Evolutionary conservation across 2,113 vertebrate genomes (phyloP).

Genomic region (Leiothrix lutea): DNA sequence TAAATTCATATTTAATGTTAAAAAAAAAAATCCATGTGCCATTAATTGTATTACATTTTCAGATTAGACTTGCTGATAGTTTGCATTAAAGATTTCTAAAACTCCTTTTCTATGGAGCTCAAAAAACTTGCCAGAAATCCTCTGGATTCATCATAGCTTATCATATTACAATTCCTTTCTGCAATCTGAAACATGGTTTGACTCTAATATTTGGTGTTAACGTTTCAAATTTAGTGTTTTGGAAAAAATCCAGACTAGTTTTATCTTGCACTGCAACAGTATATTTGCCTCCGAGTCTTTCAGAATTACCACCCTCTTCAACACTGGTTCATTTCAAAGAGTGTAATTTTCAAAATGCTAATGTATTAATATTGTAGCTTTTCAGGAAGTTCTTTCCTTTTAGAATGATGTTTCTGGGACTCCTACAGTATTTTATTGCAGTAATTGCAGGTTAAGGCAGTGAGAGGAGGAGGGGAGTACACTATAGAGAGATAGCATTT

Average conservation of each 20-base stretch:
- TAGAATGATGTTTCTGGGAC: neutral
- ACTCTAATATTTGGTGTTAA: neutral
- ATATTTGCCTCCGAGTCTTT: neutral
- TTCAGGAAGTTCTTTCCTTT: neutral
- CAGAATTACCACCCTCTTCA: neutral
- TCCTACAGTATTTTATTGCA: neutral
- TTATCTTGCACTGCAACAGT: neutral
- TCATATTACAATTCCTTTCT: neutral
- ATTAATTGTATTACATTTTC: neutral
- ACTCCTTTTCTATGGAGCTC: neutral
- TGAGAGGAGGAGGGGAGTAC: neutral
- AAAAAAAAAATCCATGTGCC: neutral
- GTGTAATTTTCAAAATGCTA: neutral
- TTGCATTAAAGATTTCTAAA: neutral
- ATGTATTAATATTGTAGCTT: neutral
- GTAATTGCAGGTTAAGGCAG: neutral
- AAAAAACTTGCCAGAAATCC: neutral
- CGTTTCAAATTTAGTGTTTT: neutral
- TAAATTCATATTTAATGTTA: neutral
- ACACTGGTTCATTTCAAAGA: neutral
- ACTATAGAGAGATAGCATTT: neutral
- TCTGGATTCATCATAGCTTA: neutral
- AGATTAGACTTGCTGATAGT: neutral
- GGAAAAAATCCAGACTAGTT: neutral
- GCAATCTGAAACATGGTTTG: neutral